Evolutionary conservation across 2,888 invertebrate genomes (phyloP), one percentile per base, ranked within the genome.

Genomic region (Andrena minutula): DNA sequence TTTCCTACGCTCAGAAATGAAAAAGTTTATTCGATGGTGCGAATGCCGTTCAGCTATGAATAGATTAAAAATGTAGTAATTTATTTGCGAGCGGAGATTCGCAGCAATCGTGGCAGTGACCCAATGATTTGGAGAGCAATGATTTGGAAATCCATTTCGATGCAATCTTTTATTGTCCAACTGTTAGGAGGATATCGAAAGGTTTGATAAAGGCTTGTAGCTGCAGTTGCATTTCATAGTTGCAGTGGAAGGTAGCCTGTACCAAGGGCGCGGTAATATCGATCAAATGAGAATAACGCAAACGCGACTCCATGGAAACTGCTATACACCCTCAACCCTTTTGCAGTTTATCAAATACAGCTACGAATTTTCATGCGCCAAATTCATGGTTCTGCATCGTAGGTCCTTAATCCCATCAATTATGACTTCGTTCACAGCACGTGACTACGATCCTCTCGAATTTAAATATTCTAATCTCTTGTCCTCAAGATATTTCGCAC

Each of bases 211-310:
- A 60, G 8, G 60, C 16, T 32, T 28, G 28, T 32, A 66, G 66
- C 47, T 75, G 65, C 68, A 75, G 20, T 70, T 23, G 10, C 41
- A 23, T 10, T 23, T 56, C 56, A 63, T 65, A 76, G 51, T 69
- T 78, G 74, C 82, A 74, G 61, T 26, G 60, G 73, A 73, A 80
- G 78, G 41, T 73, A 64, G 58, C 63, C 28, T 51, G 74, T 64
- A 26, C 65, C 30, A 60, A 79, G 85, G 83, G 85, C 83, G 79
- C 78, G 77, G 86, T 87, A 88, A 87, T 89, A 91, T 91, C 89
- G 91, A 91, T 91, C 89, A 89, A 89, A 89, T 83, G 86, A 86
- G 26, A 74, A 84, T 82, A 87, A 80, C 75, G 79, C 66, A 80
- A 84, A 88, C 84, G 84, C 78, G 84, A 82, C 70, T 23, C 87